Evolutionary conservation across 2,797 vertebrate species (phyloP), one percentile per base, ranked within the genome.

Genomic region (Myotis vivesi): DNA sequence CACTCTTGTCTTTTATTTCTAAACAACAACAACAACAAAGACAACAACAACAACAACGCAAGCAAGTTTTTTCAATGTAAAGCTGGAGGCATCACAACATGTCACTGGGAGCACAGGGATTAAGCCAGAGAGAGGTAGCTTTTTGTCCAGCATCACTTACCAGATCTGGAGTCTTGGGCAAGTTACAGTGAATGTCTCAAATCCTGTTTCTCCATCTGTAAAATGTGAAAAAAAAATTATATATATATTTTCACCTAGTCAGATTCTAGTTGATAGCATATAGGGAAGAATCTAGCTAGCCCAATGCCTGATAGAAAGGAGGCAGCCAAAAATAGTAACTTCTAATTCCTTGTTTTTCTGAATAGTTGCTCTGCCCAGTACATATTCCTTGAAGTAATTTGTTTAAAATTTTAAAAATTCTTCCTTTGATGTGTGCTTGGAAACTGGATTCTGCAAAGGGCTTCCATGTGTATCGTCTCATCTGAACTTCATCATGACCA

Each of bases 1-100:
- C 89, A 95, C 51, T 53, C 46, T 75, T 71, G 22, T 25, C 46
- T 87, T 57, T 83, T 36, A 87, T 92, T 93, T 87, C 68, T 82
- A 22, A 76, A 69, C 17, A 76, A 76, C 10, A 22, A 49, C 44
- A 75, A 51, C 44, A 76, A 75, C 17, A 33, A 53, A 23, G 33
- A 23, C 10, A 76, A 53, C 66, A 69, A 66, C 49, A 69, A 66
- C 49, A 51, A 28, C 12, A 81, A 71, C 69, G 25, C 10, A 77
- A 91, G 55, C 30, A 55, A 38, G 8, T 36, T 6, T 11, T 73
- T 83, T 82, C n/a, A 53, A 30, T 75, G 28, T 41, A n/a, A 89
- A 82, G 25, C 41, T 38, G 57, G 46, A 91, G 16, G 41, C 30
- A 68, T 28, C 4, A 20, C 0, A 76, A 9, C 22, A 15, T 15